Conservation (phyloP, 2,113 vertebrate species). For the Bubalus kerabau region DNA sequence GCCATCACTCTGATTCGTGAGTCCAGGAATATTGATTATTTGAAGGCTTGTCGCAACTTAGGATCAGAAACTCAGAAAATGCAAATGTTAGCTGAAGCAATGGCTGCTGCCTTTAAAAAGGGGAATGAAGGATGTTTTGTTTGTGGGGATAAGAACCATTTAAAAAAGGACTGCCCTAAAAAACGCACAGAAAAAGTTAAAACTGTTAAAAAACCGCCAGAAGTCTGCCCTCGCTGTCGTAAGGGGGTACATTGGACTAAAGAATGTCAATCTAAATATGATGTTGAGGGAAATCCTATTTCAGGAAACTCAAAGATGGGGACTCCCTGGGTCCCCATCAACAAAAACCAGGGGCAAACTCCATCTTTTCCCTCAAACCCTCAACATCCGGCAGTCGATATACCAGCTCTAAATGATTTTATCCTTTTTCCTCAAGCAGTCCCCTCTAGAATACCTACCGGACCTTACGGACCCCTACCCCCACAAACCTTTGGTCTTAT, state of each 20-base stretch:
- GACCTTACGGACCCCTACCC: not conserved
- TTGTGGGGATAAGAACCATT: not conserved
- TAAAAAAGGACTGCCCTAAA: not conserved
- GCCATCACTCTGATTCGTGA: rapidly evolving
- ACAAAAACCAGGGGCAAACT: not conserved
- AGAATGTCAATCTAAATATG: not conserved
- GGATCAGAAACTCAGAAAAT: not conserved
- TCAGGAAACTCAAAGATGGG: not conserved
- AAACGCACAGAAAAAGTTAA: not conserved
- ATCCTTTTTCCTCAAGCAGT: not conserved
- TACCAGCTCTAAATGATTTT: not conserved
- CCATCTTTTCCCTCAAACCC: not conserved
- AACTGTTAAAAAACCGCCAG: not conserved
- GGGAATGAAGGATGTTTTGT: not conserved
- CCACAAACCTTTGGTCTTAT: not conserved
- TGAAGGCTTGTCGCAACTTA: not conserved
- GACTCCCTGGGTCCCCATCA: not conserved
- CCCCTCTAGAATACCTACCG: not conserved
- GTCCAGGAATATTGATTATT: not conserved
- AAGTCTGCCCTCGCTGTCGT: rapidly evolving
- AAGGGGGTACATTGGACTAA: not conserved
- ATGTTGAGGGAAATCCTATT: not conserved
- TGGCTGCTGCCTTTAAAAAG: not conserved
- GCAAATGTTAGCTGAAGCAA: not conserved
- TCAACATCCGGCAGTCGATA: not conserved